Conservation (phyloP, 2,888 invertebrate species). For the Idaea dimidiata region DNA sequence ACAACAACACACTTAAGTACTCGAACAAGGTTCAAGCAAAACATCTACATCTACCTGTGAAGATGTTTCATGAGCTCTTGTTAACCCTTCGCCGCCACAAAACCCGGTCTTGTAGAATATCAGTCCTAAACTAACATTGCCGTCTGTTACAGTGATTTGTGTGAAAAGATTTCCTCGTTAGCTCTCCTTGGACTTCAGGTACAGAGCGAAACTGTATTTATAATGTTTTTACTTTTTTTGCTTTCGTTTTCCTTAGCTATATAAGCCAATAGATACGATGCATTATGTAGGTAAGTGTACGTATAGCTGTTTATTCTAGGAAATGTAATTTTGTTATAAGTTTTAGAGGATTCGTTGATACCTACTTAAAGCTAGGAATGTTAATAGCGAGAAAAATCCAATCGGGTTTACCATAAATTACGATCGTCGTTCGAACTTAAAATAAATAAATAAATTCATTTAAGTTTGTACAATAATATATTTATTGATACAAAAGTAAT, state of each 20-base stretch:
- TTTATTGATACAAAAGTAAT: too few relatives aligned
- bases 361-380: too few relatives aligned
- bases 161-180: background rate
- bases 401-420: too few relatives aligned
- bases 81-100: constrained; percentile 1
- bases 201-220: background rate
- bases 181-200: background rate
- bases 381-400: too few relatives aligned
- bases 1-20: background rate
- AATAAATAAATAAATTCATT: too few relatives aligned
- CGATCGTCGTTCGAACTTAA: too few relatives aligned
- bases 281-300: background rate
- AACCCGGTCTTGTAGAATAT: constrained; percentile 1
- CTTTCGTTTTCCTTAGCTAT: background rate
- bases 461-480: too few relatives aligned
- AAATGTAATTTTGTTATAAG: too few relatives aligned
- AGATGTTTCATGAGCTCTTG: constrained; percentile 1
- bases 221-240: background rate
- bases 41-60: constrained; percentile 1
- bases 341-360: too few relatives aligned
- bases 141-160: constrained; percentile 1
- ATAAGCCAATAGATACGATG: background rate
- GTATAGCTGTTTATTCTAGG: too few relatives aligned
- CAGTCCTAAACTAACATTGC: background rate
- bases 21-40: background rate